phyloP scores from a whole-genome alignment of 2,113 vertebrate genomes.

The Campylomormyrus numenius region DNA sequence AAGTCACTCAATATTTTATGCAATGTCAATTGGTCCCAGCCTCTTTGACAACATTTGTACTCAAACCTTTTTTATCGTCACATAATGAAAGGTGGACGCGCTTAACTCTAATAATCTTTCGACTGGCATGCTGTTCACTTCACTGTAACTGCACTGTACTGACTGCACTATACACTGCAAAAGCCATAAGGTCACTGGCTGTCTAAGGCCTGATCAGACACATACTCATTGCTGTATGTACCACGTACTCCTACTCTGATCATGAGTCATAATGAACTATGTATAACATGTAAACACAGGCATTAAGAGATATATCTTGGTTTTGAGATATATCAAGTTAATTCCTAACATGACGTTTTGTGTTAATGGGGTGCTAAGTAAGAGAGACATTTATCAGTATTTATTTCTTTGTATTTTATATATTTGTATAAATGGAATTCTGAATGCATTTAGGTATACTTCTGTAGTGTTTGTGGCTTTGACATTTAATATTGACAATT shows the following conservation, averaged over 20 bases:
- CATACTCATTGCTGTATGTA: not conserved
- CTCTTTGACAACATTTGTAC: not conserved
- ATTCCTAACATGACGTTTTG: not conserved
- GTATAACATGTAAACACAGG: not conserved
- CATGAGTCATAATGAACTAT: not conserved
- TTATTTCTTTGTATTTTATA: not conserved
- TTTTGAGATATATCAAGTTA: not conserved
- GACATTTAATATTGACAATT: not conserved
- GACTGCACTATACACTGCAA: not conserved
- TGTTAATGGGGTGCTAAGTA: not conserved
- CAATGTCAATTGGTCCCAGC: not conserved
- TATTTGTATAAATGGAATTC: constrained; percentile 13
- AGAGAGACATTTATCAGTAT: not conserved
- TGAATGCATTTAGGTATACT: not conserved
- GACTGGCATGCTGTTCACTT: not conserved
- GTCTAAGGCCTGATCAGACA: not conserved
- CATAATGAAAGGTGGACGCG: not conserved
- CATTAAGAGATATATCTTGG: not conserved
- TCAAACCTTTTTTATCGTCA: not conserved
- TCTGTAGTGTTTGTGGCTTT: not conserved
- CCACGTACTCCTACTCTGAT: not conserved
- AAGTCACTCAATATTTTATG: not conserved
- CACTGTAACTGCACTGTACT: not conserved
- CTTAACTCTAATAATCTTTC: not conserved
- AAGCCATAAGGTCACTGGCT: constrained; percentile 5